Base-by-base conservation (phyloP, 2,888 invertebrate genomes). In the Phengaris arion region DNA sequence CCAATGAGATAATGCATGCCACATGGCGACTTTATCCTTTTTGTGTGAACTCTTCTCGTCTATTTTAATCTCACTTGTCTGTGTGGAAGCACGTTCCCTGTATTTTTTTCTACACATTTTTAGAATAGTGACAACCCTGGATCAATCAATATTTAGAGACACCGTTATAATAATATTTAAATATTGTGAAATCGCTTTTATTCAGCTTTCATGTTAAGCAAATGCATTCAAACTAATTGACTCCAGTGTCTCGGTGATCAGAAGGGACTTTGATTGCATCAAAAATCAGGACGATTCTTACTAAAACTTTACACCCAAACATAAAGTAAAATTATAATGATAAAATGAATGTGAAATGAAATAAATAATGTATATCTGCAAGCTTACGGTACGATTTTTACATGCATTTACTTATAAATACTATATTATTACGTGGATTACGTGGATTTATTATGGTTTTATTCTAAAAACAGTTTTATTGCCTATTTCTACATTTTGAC, bases 121-220 rank as follows among this genome's bases (percentile, higher is more conserved):
- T 64, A 52, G 52, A 52, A 12, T 52, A 52, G 52, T 9, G 59
- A 64, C 35, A 64, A 64, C 64, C 64, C 64, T 64, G 35, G 12
- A 12, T 45, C 35, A 64, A 12, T 45, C 64, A 64, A 64, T 64
- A 64, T 72, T 54, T 52, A 35, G 10, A 52, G 22, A 72, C 52
- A 54, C 72, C 72, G 72, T 72, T 72, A 54, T 52, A 69, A 9
- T 15, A 69, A 69, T 69, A 69, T 69, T 69, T 69, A 9, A 69
- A 48, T 69, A 69, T 69, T 15, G 48, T 69, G 48, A 9, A 69
- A 69, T 48, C 48, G 69, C 76, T 76, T 70, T 57, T 46, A 70
- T 76, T 72, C 64, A 76, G 35, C 64, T 64, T 64, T 64, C 64
- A 35, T 64, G 64, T 64, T 64, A 64, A 64, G 45, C 64, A 64